Base-by-base conservation (phyloP, 2,888 invertebrate genomes). In the Polydrusus tereticollis region DNA sequence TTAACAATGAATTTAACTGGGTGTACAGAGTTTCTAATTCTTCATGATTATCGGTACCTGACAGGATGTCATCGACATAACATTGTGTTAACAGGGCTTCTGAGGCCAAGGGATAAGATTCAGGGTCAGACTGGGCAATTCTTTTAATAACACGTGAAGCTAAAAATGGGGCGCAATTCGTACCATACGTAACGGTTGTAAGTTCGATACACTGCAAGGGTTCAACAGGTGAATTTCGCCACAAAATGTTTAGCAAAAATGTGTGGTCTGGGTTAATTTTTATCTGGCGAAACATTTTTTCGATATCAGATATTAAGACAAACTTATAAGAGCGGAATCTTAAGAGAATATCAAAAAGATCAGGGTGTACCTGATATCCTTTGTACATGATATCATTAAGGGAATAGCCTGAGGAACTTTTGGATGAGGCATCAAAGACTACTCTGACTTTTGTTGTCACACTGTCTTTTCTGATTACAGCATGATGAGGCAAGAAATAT, bases 261-360 rank as follows among this genome's bases (percentile, higher is more conserved):
- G 50, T 62, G 10, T 75, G 73, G 21, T 55, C 29, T 1, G 69
- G 72, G 14, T 72, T 66, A 0, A 73, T 45, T 21, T 18, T 38
- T 7, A 75, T 74, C 41, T 72, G 65, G 1, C 76, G 43, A 43
- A 63, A 76, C 72, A 76, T 76, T 64, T 76, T 76, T 60, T 69
- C 33, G 36, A 71, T 75, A 43, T 76, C 74, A 5, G 23, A 33
- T 12, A 52, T 71, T 0, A 75, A 41, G 18, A 73, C 67, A 57
- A 29, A 72, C 57, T 69, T 58, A 33, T 29, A 73, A 29, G 50
- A 64, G 8, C 62, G 18, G 45, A 72, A 72, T 33, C 66, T 12
- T 52, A 55, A 50, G 20, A 75, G 45, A 38, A 75, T 67, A 33
- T 75, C 63, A 36, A 43, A 75, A 5, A 69, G 23, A 23, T 75